phyloP scores from a whole-genome alignment of 2,797 vertebrate genomes.

The Caiman crocodilus region DNA sequence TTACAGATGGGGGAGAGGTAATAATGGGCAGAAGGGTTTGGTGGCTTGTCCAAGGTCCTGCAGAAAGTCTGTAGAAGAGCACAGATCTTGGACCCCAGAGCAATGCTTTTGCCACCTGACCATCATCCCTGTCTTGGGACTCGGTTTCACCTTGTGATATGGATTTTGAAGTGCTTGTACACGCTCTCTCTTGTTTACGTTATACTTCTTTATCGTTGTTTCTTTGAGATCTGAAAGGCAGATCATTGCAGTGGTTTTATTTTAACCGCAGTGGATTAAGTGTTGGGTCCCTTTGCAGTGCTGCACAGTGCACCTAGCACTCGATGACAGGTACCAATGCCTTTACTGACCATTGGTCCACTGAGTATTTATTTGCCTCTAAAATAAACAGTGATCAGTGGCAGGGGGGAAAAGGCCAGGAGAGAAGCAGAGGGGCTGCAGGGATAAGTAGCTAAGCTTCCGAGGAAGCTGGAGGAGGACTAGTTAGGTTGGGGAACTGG shows the following conservation, averaged over 20 bases:
- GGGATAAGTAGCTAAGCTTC: not conserved
- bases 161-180: not conserved
- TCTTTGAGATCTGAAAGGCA: not conserved
- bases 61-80: conserved; percentile 37
- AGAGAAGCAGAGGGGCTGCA: not conserved
- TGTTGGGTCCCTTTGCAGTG: not conserved
- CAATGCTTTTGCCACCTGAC: not conserved
- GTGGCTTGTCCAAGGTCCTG: conserved; percentile 50
- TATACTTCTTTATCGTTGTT: not conserved
- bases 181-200: not conserved
- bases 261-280: not conserved
- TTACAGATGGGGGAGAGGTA: not conserved
- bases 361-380: not conserved
- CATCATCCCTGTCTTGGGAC: not conserved
- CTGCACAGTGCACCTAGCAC: not conserved
- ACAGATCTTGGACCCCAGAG: not conserved
- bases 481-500: not conserved
- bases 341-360: not conserved
- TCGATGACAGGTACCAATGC: not conserved
- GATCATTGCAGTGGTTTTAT: not conserved
- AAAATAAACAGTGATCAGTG: not conserved
- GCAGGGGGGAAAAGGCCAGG: not conserved
- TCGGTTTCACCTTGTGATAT: not conserved
- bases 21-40: too few species aligned
- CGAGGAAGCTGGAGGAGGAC: not conserved